phyloP scores from a whole-genome alignment of 23 tunicate genomes.

The Phallusia fumigata region DNA sequence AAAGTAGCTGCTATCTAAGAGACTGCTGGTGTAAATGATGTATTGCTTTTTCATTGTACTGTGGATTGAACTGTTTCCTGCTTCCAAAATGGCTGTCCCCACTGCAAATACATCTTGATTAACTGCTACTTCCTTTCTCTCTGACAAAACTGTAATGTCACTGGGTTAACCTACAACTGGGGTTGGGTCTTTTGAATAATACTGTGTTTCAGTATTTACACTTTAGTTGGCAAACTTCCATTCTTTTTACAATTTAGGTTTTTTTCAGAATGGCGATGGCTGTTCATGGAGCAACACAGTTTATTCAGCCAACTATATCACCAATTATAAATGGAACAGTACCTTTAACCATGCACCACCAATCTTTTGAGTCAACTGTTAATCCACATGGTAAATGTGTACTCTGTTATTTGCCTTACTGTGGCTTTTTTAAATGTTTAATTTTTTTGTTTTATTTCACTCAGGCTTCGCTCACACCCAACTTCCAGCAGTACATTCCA shows the following conservation, averaged over 20 bases:
- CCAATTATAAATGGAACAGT: conserved; percentile 52
- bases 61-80: neutral
- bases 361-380: conserved; percentile 29
- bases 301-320: conserved; percentile 58
- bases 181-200: neutral
- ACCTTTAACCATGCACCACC: conserved; percentile 48
- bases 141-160: neutral
- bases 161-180: neutral
- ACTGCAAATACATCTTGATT: neutral
- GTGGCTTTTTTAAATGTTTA: neutral
- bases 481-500: neutral
- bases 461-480: neutral
- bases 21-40: conserved; percentile 1
- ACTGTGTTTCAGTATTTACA: too few relatives aligned
- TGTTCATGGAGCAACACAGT: conserved; percentile 67
- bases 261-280: conserved; percentile 77
- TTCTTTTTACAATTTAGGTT: neutral
- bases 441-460: neutral
- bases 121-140: conserved; percentile 3
- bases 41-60: conserved; percentile 11
- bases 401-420: neutral
- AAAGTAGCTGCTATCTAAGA: neutral
- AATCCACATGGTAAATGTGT: conserved; percentile 4
- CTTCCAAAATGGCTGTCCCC: conserved; percentile 10
- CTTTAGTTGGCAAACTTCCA: too few relatives aligned